Evolutionary conservation across 2,888 invertebrate genomes (phyloP).

Genomic region (Ethmia dodecea): DNA sequence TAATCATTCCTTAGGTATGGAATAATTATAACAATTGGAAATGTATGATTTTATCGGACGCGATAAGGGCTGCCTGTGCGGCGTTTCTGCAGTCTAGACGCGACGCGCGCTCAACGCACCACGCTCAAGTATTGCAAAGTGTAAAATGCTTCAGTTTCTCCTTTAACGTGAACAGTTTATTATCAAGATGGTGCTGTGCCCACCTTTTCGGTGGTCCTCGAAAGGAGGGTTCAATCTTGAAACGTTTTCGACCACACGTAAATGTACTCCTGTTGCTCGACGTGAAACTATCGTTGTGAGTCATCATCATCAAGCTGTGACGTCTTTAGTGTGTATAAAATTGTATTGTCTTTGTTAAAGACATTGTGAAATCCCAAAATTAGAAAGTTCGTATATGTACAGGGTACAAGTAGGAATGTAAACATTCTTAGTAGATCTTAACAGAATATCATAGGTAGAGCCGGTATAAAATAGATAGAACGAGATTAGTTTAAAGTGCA

Average conservation of each 20-base stretch:
- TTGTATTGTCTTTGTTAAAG: background rate
- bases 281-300: conserved; percentile 62
- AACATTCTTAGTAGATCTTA: too few relatives aligned
- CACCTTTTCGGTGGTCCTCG: conserved; percentile 59
- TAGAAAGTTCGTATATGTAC: too few relatives aligned
- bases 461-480: too few relatives aligned
- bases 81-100: conserved; percentile 46
- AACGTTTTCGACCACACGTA: conserved; percentile 14
- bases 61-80: conserved; percentile 59
- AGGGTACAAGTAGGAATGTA: too few relatives aligned
- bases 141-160: conserved; percentile 3
- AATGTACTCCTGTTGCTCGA: conserved; percentile 25
- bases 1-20: conserved; percentile 59
- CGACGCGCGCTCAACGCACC: conserved; percentile 58
- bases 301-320: background rate
- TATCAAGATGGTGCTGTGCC: conserved; percentile 62
- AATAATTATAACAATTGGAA: conserved; percentile 75
- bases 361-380: too few relatives aligned
- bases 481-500: too few relatives aligned
- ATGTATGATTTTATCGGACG: conserved; percentile 62
- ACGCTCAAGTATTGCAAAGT: too few relatives aligned
- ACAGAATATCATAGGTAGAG: too few relatives aligned
- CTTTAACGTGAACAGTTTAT: too few relatives aligned
- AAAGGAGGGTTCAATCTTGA: conserved; percentile 56
- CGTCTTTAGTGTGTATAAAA: background rate